Conservation (phyloP, 2,888 invertebrate species). For the Leptothorax acervorum region DNA sequence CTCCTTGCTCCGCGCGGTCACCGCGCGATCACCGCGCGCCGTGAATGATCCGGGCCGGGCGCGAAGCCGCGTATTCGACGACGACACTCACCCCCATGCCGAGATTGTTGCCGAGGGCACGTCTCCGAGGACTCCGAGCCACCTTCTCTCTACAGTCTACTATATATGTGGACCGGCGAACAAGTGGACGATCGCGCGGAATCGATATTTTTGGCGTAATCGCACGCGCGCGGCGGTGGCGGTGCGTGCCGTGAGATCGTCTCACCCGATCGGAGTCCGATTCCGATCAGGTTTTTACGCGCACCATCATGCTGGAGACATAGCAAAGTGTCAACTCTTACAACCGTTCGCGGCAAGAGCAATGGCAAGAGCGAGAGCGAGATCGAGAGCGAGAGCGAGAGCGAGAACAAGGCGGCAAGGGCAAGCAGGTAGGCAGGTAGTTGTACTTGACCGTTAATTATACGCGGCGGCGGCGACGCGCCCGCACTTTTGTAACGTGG, state of each 20-base stretch:
- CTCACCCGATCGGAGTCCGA: neutral
- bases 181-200: too few relatives aligned
- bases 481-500: slow-evolving; percentile 55
- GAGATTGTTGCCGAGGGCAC: neutral
- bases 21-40: slow-evolving; percentile 59
- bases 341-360: neutral
- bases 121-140: neutral
- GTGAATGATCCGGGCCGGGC: slow-evolving; percentile 40
- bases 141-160: neutral
- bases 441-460: neutral
- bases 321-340: neutral
- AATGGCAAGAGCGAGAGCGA: neutral
- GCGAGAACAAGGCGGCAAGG: too few relatives aligned
- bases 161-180: neutral
- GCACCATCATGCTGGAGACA: neutral
- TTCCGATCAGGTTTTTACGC: neutral
- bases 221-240: neutral
- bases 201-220: slow-evolving; percentile 11
- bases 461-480: slow-evolving; percentile 71
- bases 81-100: slow-evolving; percentile 59
- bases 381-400: too few relatives aligned
- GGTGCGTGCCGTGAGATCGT: neutral
- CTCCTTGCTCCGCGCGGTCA: slow-evolving; percentile 39
- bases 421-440: neutral
- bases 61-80: slow-evolving; percentile 51